Base-by-base conservation (phyloP, 2,888 invertebrate species). In the Ypsolopha scabrella region DNA sequence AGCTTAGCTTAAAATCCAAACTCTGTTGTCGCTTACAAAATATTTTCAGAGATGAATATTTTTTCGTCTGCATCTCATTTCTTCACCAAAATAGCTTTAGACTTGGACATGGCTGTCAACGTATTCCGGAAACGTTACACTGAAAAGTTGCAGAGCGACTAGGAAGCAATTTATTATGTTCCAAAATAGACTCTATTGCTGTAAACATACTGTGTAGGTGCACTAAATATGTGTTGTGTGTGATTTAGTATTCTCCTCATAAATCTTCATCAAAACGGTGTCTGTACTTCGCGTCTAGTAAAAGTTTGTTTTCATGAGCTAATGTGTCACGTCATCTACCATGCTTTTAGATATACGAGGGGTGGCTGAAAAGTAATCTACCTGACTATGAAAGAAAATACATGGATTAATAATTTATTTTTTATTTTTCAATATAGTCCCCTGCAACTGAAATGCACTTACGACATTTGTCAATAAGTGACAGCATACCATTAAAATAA, bases 261-360 rank as follows among this genome's bases (percentile, higher is more conserved):
- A 73, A 72, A 80, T 80, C 74, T 75, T 74, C 72, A 76, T 77
- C 75, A 75, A 69, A 75, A 68, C 61, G 55, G 54, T 65, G 67
- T 61, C 60, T 58, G 57, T 58, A 55, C 55, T 53, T 47, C 51
- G 58, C 54, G 49, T 55, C 60, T 57, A 58, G 63, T 70, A 24
- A 24, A 24, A 24, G 24, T 24, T 24, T 24, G 24, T 24, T 24
- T 24, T 24, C 24, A 24, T 24, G 24, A 24, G 2, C 24, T 24
- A 24, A 24, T 4, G 24, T 24, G 24, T 24, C 24, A 24, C 24
- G 24, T 24, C 24, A 24, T 24, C n/a, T n/a, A n/a, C n/a, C n/a
- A n/a, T n/a, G n/a, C n/a, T n/a, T n/a, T n/a, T n/a, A n/a, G n/a
- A n/a, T n/a, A n/a, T n/a, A n/a, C n/a, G n/a, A n/a, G n/a, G n/a